phyloP scores from a whole-genome alignment of 1,140 invertebrate genomes.

The Drosophila funebris region DNA sequence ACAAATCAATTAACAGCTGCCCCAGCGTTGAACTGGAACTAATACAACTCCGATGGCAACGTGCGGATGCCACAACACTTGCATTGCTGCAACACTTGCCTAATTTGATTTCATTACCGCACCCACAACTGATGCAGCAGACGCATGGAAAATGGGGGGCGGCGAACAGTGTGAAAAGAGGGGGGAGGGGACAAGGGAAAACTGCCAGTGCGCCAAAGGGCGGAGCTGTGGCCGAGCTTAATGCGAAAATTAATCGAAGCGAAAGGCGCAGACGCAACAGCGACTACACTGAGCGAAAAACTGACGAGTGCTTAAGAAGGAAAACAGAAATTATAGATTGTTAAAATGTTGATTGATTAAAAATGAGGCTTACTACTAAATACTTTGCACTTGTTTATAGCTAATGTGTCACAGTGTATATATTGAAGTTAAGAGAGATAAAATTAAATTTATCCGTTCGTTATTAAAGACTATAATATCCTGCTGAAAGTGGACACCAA shows the following conservation, averaged over 20 bases:
- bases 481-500: no score
- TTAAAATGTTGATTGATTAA: no score
- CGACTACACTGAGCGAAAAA: slow-evolving; percentile 21
- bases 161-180: background rate
- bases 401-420: no score
- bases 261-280: slow-evolving; percentile 55
- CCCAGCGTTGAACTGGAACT: slow-evolving; percentile 27
- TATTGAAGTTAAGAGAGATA: no score
- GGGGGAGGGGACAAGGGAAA: background rate
- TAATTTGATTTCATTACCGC: slow-evolving; percentile 84
- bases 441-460: no score
- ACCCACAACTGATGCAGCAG: slow-evolving; percentile 68
- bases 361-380: no score
- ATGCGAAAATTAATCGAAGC: slow-evolving; percentile 84
- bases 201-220: slow-evolving; percentile 29
- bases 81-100: slow-evolving; percentile 64
- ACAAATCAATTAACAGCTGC: slow-evolving; percentile 65
- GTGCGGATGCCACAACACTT: background rate
- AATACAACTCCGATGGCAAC: background rate
- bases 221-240: slow-evolving; percentile 75
- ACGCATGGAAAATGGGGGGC: background rate
- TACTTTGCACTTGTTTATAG: no score
- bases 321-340: no score
- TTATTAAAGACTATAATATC: no score
- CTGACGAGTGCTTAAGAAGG: no score